Conservation (phyloP, 2,888 invertebrate genomes). For the Eubasilissa splendida region DNA sequence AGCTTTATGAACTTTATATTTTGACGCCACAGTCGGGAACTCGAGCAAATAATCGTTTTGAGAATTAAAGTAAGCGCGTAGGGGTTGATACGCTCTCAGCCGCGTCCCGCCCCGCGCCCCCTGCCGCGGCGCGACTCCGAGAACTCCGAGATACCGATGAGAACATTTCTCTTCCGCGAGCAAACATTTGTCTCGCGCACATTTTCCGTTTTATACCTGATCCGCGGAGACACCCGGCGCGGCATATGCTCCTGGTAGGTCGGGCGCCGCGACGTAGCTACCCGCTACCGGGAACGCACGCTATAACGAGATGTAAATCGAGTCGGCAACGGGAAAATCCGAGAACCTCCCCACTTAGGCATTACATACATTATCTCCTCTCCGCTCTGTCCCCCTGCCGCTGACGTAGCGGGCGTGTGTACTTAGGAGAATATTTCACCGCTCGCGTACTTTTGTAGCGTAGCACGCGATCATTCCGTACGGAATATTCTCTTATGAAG, state of each 20-base stretch:
- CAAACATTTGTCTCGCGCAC: conserved; percentile 43
- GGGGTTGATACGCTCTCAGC: conserved; percentile 27
- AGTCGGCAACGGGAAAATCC: conserved; percentile 53
- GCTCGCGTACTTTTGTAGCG: conserved; percentile 10
- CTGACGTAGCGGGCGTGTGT: conserved; percentile 43
- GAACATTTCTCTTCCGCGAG: conserved; percentile 41
- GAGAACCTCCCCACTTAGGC: conserved; percentile 51
- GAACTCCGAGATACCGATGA: not conserved
- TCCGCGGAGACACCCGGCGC: conserved; percentile 30
- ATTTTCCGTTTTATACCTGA: conserved; percentile 30
- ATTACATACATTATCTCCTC: conserved; percentile 52
- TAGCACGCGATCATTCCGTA: conserved; percentile 44
- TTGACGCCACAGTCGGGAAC: not conserved
- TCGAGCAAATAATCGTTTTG: not conserved
- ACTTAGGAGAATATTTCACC: conserved; percentile 42
- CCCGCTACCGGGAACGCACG: conserved; percentile 16
- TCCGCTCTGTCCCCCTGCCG: conserved; percentile 42
- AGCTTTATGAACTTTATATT: not conserved
- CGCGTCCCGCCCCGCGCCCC: not conserved
- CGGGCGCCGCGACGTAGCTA: conserved; percentile 1
- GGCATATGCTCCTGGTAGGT: conserved; percentile 34
- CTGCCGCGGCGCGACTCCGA: not conserved
- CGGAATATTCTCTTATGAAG: conserved; percentile 36
- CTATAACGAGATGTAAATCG: conserved; percentile 55
- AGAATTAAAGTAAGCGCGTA: conserved; percentile 40